Percentiles rank a stretch among this genome's conserved stretches.
These are phyloP conservation scores for Drosophila sp. DNA, from an alignment of 1,140 invertebrate genomes.

Conservation along the genomic window DNA sequence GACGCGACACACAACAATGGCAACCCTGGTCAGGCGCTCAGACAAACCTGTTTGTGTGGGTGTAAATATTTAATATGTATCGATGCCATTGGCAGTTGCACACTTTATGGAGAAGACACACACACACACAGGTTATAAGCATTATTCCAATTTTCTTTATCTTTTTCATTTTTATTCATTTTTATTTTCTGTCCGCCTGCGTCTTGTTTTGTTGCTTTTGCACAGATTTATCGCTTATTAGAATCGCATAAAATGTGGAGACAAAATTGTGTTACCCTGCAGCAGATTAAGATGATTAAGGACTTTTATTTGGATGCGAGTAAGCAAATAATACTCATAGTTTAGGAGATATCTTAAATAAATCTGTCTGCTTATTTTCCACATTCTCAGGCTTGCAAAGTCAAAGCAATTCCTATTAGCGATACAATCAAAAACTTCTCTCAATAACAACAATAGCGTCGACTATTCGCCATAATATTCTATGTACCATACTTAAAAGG, in stretches of 20 bases:
- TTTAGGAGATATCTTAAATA: background rate
- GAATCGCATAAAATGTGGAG: conserved; percentile 44
- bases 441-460: conserved; percentile 18
- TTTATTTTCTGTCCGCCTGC: conserved; percentile 31
- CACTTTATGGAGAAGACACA: conserved; percentile 12
- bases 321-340: background rate
- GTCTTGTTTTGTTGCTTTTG: conserved; percentile 26
- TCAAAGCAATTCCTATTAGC: conserved; percentile 51
- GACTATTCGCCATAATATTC: conserved; percentile 26
- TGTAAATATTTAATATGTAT: conserved; percentile 76
- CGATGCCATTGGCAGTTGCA: conserved; percentile 63
- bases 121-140: conserved; percentile 23
- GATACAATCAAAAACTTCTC: conserved; percentile 60
- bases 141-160: conserved; percentile 7
- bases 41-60: conserved; percentile 27
- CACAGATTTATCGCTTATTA: conserved; percentile 73
- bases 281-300: conserved; percentile 41
- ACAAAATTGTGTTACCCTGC: conserved; percentile 41
- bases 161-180: conserved; percentile 35
- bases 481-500: background rate
- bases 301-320: background rate
- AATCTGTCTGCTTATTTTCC: background rate
- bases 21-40: conserved; percentile 44
- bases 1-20: conserved; percentile 61
- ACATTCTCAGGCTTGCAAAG: conserved; percentile 29